Percentiles rank a stretch among this genome's conserved stretches.
These are phyloP conservation scores for Eustalomyia histrio DNA, from an alignment of 2,888 invertebrate genomes.

Conservation along the genomic window DNA sequence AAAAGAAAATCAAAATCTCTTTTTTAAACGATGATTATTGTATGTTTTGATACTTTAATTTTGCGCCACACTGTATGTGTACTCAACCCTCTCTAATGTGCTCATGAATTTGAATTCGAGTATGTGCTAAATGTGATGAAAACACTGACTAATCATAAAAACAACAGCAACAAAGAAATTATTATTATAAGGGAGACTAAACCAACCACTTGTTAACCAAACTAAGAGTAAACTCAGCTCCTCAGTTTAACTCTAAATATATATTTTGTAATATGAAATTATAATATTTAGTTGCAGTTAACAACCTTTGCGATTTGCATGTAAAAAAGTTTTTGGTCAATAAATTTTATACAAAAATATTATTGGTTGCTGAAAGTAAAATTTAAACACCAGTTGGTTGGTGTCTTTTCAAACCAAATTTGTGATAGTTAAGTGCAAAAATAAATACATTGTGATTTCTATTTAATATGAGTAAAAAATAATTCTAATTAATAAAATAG, in stretches of 20 bases:
- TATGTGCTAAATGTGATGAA: slow-evolving; percentile 44
- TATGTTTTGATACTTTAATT: no score
- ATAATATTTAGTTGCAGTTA: slow-evolving; percentile 45
- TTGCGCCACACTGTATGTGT: no score
- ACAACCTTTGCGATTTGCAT: slow-evolving; percentile 40
- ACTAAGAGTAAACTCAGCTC: slow-evolving; percentile 12
- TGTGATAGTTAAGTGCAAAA: slow-evolving; percentile 14
- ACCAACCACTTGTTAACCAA: slow-evolving; percentile 28
- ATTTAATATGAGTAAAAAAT: not conserved
- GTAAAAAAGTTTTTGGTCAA: slow-evolving; percentile 3
- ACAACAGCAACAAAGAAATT: slow-evolving; percentile 21
- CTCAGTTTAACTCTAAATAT: slow-evolving; percentile 20
- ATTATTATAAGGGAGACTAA: slow-evolving; percentile 40
- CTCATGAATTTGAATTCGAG: slow-evolving; percentile 20
- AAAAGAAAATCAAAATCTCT: no score
- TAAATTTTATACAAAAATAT: slow-evolving; percentile 5
- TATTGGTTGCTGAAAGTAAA: not conserved
- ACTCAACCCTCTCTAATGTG: slow-evolving; percentile 40
- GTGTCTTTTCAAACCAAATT: not conserved
- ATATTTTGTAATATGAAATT: slow-evolving; percentile 23
- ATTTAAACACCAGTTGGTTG: not conserved
- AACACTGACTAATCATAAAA: slow-evolving; percentile 50
- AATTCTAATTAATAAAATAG: no score
- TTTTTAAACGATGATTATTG: no score
- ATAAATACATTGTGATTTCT: slow-evolving; percentile 6